A percentile compares a stretch with the other conserved stretches of the same genome.
These are phyloP conservation scores for Phasianus colchicus DNA, from an alignment of 2,113 vertebrate species.

Conservation along the genomic window DNA sequence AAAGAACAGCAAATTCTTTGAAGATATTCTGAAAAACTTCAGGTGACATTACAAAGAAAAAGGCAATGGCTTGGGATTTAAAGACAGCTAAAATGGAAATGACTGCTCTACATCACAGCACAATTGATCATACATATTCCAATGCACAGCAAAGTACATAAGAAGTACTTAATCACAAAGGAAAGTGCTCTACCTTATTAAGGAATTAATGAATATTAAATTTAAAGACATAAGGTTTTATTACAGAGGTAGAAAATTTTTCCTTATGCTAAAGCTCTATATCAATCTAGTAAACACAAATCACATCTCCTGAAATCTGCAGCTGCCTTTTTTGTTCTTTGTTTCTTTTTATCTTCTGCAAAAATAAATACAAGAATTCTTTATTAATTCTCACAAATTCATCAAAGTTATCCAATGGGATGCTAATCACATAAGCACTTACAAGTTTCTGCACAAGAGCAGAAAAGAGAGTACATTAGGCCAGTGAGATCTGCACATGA, in stretches of 20 bases:
- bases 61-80: neutral
- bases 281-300: neutral
- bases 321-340: neutral
- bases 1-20: constrained; percentile 15
- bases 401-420: neutral
- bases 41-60: constrained; percentile 7
- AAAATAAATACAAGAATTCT: neutral
- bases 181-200: neutral
- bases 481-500: neutral
- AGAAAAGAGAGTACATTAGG: neutral
- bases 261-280: neutral
- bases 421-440: neutral
- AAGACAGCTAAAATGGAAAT: neutral
- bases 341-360: neutral
- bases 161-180: neutral
- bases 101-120: neutral
- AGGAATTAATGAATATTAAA: neutral
- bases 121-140: neutral
- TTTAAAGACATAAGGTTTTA: neutral
- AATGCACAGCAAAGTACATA: neutral
- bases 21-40: constrained; percentile 30
- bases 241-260: neutral
- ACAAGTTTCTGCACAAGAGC: neutral
- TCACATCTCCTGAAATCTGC: neutral
- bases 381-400: neutral